Evolutionary conservation across 2,888 invertebrate species (phyloP).

Genomic region (Oxytorus armatus): DNA sequence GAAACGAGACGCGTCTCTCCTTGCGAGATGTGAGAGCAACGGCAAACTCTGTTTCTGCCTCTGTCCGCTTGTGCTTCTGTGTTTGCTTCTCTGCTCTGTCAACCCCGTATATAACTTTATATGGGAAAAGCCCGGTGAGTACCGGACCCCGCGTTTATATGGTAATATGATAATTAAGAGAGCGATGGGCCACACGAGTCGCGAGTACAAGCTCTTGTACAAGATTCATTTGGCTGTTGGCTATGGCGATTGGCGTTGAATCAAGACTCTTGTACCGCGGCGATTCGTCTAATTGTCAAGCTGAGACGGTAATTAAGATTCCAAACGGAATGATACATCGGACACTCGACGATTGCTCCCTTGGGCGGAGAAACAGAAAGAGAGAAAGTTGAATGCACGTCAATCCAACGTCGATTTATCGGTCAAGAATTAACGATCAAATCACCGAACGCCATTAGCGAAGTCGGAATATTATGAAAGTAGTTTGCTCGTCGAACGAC

Average conservation of each 20-base stretch:
- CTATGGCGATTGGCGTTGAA: conserved; percentile 15
- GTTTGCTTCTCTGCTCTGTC: too few relatives aligned
- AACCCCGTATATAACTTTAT: conserved; percentile 65
- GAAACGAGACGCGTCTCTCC: conserved; percentile 62
- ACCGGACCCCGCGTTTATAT: conserved; percentile 69
- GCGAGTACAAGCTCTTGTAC: conserved; percentile 32
- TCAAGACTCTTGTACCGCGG: conserved; percentile 34
- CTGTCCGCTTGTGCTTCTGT: conserved; percentile 36
- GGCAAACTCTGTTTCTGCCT: conserved; percentile 46
- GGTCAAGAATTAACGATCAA: conserved; percentile 22
- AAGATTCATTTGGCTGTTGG: conserved; percentile 41
- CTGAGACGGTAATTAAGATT: conserved; percentile 58
- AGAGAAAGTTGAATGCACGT: background rate
- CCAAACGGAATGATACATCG: conserved; percentile 23
- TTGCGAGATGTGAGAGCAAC: conserved; percentile 50
- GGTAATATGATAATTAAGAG: conserved; percentile 76
- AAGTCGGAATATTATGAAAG: background rate
- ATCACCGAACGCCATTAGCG: conserved; percentile 9
- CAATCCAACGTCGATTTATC: conserved; percentile 11
- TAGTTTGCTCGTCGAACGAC: background rate
- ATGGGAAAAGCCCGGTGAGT: conserved; percentile 63
- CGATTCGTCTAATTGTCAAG: conserved; percentile 58
- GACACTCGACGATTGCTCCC: conserved; percentile 45
- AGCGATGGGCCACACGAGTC: conserved; percentile 35
- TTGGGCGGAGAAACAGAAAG: conserved; percentile 20